Percentiles rank a stretch among this genome's conserved stretches.
phyloP scores from a whole-genome alignment of 2,888 invertebrate species.

The Lamellibrachia satsuma region DNA sequence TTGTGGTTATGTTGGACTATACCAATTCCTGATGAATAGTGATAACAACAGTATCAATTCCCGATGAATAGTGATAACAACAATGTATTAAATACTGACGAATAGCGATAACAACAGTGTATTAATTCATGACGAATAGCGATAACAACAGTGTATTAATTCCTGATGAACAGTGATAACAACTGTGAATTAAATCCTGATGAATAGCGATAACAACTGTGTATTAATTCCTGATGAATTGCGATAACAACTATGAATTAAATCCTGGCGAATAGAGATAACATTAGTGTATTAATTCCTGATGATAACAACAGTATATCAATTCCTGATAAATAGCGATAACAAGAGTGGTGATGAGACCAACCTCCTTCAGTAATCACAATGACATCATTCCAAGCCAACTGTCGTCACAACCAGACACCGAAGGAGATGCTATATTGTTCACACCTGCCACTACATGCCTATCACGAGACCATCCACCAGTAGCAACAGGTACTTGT shows the following conservation, averaged over 20 bases:
- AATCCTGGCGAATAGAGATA: no score
- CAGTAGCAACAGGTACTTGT: conserved; percentile 1
- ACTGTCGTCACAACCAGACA: neutral
- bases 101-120: no score
- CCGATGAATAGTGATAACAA: no score
- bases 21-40: no score
- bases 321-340: neutral
- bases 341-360: neutral
- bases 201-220: no score
- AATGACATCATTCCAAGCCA: neutral
- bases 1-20: no score
- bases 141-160: neutral
- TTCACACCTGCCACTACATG: neutral
- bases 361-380: neutral
- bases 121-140: neutral
- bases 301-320: neutral
- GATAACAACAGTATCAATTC: no score
- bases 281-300: neutral
- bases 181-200: neutral
- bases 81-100: no score
- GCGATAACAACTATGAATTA: no score
- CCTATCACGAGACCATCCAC: neutral
- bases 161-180: neutral
- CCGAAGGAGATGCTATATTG: neutral
- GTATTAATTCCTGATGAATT: no score